phyloP scores from a whole-genome alignment of 2,888 invertebrate genomes.

The Pseudeuparius sepicola region DNA sequence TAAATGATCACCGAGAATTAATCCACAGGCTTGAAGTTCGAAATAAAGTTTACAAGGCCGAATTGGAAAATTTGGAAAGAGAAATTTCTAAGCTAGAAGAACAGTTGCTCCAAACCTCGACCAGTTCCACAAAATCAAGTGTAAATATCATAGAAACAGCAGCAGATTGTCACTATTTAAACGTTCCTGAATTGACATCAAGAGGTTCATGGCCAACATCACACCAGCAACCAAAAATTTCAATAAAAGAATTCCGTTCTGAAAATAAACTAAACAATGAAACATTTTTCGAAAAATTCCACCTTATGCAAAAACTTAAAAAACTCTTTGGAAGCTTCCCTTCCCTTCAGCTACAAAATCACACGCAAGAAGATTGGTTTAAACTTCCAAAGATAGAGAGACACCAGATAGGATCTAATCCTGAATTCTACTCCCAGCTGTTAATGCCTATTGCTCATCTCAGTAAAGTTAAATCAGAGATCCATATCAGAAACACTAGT shows the following conservation, averaged over 20 bases:
- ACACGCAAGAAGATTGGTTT: too few species aligned
- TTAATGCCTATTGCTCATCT: slow-evolving; percentile 10
- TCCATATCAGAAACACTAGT: slow-evolving; percentile 14
- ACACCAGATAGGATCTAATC: slow-evolving; percentile 19
- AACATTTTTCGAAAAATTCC: slow-evolving; percentile 20
- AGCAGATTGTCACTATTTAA: slow-evolving; percentile 18
- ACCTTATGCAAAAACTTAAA: slow-evolving; percentile 29
- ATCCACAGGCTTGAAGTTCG: slow-evolving; percentile 84
- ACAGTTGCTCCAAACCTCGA: slow-evolving; percentile 40
- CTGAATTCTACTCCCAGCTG: slow-evolving; percentile 16
- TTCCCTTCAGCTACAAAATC: slow-evolving; percentile 22
- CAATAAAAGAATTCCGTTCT: slow-evolving; percentile 23
- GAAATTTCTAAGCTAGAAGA: slow-evolving; percentile 68
- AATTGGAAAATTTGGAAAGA: slow-evolving; percentile 67
- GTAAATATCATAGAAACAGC: slow-evolving; percentile 15
- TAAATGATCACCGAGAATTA: slow-evolving; percentile 69
- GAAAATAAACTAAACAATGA: slow-evolving; percentile 26
- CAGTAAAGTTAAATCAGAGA: slow-evolving; percentile 18
- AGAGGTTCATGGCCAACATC: slow-evolving; percentile 31
- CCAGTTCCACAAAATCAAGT: slow-evolving; percentile 18
- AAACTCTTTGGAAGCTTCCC: slow-evolving; percentile 31
- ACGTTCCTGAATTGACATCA: slow-evolving; percentile 13
- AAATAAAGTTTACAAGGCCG: slow-evolving; percentile 78
- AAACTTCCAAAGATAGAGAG: too few species aligned
- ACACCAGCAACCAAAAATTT: slow-evolving; percentile 7